phyloP scores from a whole-genome alignment of 2,113 vertebrate species.

The Phrynosoma platyrhinos region DNA sequence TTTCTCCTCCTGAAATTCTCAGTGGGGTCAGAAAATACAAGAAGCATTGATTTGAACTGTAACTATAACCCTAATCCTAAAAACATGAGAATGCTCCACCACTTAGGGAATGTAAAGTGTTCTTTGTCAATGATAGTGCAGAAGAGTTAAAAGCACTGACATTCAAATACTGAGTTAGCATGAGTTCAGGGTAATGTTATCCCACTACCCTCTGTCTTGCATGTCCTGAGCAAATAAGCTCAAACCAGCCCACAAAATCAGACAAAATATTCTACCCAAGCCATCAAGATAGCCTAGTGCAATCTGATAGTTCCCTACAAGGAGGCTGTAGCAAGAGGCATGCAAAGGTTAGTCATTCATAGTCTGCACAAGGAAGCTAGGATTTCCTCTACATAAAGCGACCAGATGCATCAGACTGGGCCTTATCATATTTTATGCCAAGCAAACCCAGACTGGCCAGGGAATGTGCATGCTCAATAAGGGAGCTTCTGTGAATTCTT shows the following conservation, averaged over 20 bases:
- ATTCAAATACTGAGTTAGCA: background rate
- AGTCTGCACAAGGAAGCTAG: background rate
- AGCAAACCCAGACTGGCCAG: background rate
- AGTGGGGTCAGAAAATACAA: too few relatives aligned
- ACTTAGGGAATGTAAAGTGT: too few relatives aligned
- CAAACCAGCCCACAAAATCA: background rate
- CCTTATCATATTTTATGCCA: background rate
- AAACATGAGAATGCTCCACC: too few relatives aligned
- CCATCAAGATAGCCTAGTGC: background rate
- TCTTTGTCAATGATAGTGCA: too few relatives aligned
- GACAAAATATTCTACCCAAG: background rate
- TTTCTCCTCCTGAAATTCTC: too few relatives aligned
- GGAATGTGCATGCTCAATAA: background rate
- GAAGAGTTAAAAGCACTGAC: background rate
- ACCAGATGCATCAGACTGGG: background rate
- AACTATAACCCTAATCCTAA: too few relatives aligned
- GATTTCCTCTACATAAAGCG: background rate
- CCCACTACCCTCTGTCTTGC: background rate
- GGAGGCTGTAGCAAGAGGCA: background rate
- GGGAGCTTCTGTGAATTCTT: background rate
- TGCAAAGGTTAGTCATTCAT: too few relatives aligned
- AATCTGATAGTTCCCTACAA: background rate
- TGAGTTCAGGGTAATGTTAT: background rate
- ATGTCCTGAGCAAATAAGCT: background rate
- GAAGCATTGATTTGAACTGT: too few relatives aligned